These are phyloP conservation scores for Caenorhabditis panamensis DNA, from an alignment of 2,888 invertebrate species.

Conservation along the genomic window DNA sequence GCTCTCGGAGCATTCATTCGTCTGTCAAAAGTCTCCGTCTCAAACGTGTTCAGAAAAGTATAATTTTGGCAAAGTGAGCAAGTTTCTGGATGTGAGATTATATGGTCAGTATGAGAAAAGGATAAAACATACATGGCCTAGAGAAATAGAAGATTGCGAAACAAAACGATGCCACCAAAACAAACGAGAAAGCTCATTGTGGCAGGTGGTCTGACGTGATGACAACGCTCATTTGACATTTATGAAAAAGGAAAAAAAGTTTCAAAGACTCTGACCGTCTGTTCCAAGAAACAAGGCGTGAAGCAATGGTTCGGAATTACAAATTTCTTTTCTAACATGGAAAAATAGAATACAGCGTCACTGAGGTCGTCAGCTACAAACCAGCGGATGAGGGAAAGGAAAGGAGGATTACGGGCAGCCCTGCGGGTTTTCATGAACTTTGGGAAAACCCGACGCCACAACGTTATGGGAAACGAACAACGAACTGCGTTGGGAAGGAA, in stretches of 20 bases:
- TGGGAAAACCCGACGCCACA: not conserved
- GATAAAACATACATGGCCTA: not conserved
- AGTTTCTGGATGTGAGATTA: too few species aligned
- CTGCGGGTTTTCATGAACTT: slow-evolving; percentile 18
- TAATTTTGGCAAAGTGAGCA: slow-evolving; percentile 27
- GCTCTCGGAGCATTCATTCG: slow-evolving; percentile 10
- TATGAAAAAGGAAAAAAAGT: not conserved
- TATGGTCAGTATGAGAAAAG: too few species aligned
- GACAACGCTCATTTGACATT: slow-evolving; percentile 18
- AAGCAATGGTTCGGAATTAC: not conserved
- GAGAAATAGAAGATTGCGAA: not conserved
- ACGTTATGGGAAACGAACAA: slow-evolving; percentile 1
- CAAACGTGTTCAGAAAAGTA: not conserved
- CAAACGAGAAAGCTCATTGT: slow-evolving; percentile 7
- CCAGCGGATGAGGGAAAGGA: not conserved
- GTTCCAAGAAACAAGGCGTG: not conserved
- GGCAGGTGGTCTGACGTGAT: slow-evolving; percentile 7
- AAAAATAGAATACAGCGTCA: not conserved
- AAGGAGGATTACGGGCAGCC: slow-evolving; percentile 34
- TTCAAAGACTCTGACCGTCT: not conserved
- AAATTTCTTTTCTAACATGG: not conserved
- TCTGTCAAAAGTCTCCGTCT: slow-evolving; percentile 11
- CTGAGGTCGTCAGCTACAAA: not conserved
- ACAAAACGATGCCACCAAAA: not conserved
- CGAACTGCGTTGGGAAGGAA: not conserved